Base-by-base conservation (phyloP, 2,888 invertebrate genomes). In the Antitype chi region DNA sequence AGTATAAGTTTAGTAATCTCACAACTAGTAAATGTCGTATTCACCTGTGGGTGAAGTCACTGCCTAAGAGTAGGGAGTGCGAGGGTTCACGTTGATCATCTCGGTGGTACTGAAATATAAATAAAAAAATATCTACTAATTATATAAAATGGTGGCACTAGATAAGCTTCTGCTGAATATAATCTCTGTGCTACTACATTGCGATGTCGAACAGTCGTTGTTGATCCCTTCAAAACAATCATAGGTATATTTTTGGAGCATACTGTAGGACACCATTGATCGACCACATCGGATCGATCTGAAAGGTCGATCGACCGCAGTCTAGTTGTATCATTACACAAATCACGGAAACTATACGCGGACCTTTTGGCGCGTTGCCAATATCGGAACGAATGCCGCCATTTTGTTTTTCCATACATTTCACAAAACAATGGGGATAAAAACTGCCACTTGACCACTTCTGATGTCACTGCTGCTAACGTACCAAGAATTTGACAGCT, bases 61-160 rank as follows among this genome's bases (percentile, higher is more conserved):
- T 20, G 59, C 63, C 97, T 97, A 98, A 87, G 98, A 98, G 93
- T 98, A 99, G 23, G 98, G 98, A 53, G 99, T 99, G 89, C 98
- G 97, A 59, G 98, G 98, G 92, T 98, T 98, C 71, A 99, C 98
- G 95, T 98, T 98, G 91, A 99, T 98, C 98, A 99, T 98, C 96
- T 99, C 99, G 88, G 98, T 98, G 67, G 98, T 98, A 94, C 99
- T 99, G 97, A 80, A 97, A 97, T 91, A 91, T 92, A 91, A 92
- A 95, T 84, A 64, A 91, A 91, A 23, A 62, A 47, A 75, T 47
- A 76, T 43, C 0, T 52, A 70, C 59, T 1, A 20, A 70, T 43
- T 59, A 13, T 15, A 43, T 25, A 53, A 70, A 25, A 47, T 47
- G 2, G n/a, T 60, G 6, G 43, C 43, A 53, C 74, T 73, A 60